These are phyloP conservation scores for Sparus aurata DNA, from an alignment of 2,797 vertebrate genomes.

Conservation along the genomic window DNA sequence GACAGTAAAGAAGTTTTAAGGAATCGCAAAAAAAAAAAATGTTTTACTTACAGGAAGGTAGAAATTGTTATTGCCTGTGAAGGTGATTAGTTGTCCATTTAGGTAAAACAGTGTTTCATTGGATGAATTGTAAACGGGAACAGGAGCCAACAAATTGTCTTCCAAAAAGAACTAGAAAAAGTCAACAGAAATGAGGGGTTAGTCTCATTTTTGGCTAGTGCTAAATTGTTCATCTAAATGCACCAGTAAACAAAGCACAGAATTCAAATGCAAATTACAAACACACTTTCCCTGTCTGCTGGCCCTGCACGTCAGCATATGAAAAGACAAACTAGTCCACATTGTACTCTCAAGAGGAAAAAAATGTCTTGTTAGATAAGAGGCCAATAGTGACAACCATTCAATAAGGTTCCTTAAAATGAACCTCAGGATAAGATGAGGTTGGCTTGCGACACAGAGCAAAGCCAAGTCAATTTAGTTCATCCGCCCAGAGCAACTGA, in stretches of 20 bases:
- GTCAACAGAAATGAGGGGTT: slow-evolving; percentile 22
- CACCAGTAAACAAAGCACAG: slow-evolving; percentile 11
- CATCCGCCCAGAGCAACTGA: slow-evolving; percentile 72
- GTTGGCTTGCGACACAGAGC: slow-evolving; percentile 67
- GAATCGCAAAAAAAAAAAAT: neutral
- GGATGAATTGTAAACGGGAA: slow-evolving; percentile 88
- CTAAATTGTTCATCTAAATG: neutral
- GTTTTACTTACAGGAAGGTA: slow-evolving; percentile 94
- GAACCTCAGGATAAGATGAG: slow-evolving; percentile 65
- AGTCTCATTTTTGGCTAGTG: neutral
- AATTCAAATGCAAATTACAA: slow-evolving; percentile 27
- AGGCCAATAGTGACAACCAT: slow-evolving; percentile 70
- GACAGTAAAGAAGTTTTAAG: neutral
- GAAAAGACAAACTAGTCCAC: slow-evolving; percentile 42
- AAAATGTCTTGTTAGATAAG: slow-evolving; percentile 70
- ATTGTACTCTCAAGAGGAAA: slow-evolving; percentile 50
- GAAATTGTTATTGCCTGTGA: slow-evolving; percentile 90
- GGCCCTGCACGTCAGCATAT: slow-evolving; percentile 10
- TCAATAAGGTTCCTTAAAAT: slow-evolving; percentile 74
- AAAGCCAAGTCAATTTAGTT: slow-evolving; percentile 74
- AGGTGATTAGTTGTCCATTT: slow-evolving; percentile 82
- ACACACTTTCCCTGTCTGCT: slow-evolving; percentile 1
- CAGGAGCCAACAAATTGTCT: slow-evolving; percentile 78
- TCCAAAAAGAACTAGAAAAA: slow-evolving; percentile 93
- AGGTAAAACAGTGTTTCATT: slow-evolving; percentile 86